Evolutionary conservation across 2,113 vertebrate genomes (phyloP).

Genomic region (Takifugu bimaculatus): DNA sequence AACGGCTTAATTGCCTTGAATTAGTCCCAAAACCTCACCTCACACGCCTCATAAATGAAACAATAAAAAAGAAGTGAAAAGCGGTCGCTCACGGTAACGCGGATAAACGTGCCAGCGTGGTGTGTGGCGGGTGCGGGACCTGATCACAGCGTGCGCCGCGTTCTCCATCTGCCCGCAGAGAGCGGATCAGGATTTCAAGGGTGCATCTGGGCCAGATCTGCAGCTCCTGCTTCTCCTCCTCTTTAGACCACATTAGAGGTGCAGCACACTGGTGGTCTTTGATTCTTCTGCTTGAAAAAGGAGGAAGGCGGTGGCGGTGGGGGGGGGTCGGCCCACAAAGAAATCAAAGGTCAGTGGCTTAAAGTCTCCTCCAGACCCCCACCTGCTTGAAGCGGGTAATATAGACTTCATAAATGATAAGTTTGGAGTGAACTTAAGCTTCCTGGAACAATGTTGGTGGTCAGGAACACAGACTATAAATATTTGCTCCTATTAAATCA

Average conservation of each 20-base stretch:
- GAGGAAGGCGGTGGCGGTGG: slow-evolving; percentile 14
- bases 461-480: slow-evolving; percentile 21
- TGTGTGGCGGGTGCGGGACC: slow-evolving; percentile 66
- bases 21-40: slow-evolving; percentile 62
- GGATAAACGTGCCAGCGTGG: slow-evolving; percentile 33
- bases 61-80: slow-evolving; percentile 58
- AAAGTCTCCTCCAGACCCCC: slow-evolving; percentile 24
- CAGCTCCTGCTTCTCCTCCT: slow-evolving; percentile 28
- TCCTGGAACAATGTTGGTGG: slow-evolving; percentile 52
- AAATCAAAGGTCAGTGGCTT: slow-evolving; percentile 48
- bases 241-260: slow-evolving; percentile 58
- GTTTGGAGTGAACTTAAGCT: slow-evolving; percentile 36
- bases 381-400: slow-evolving; percentile 47
- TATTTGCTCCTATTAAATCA: slow-evolving; percentile 33
- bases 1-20: slow-evolving; percentile 64
- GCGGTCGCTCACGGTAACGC: slow-evolving; percentile 5
- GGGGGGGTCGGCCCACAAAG: slow-evolving; percentile 48
- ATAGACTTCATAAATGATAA: slow-evolving; percentile 48
- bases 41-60: slow-evolving; percentile 66
- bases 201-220: slow-evolving; percentile 39
- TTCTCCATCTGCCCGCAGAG: slow-evolving; percentile 45
- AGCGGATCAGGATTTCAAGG: slow-evolving; percentile 46
- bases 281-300: slow-evolving; percentile 53
- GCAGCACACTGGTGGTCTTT: slow-evolving; percentile 63
- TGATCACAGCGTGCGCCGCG: slow-evolving; percentile 32